Percentiles rank a stretch among this genome's conserved stretches.
These are phyloP conservation scores for Drosophila limbata DNA, from an alignment of 2,888 invertebrate genomes.

Conservation along the genomic window DNA sequence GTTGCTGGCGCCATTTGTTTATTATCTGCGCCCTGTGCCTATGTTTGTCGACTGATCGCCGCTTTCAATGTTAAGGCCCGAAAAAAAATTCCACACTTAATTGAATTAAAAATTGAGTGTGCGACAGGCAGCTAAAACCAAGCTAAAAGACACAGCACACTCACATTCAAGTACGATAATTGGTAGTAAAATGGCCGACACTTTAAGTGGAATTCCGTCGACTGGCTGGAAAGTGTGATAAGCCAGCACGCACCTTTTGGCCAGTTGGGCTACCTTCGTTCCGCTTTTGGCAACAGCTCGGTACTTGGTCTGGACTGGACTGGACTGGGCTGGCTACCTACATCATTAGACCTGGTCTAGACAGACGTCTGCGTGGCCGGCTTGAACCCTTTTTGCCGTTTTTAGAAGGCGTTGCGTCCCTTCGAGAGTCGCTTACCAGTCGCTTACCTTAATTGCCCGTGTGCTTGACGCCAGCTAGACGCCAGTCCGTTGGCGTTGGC, in stretches of 20 bases:
- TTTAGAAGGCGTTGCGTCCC: slow-evolving; percentile 50
- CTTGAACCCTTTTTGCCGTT: slow-evolving; percentile 66
- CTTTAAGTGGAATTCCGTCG: slow-evolving; percentile 69
- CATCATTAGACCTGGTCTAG: slow-evolving; percentile 74
- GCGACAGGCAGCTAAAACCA: slow-evolving; percentile 34
- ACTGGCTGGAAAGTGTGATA: slow-evolving; percentile 56
- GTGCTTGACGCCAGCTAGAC: slow-evolving; percentile 66
- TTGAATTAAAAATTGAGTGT: slow-evolving; percentile 65
- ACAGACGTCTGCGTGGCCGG: slow-evolving; percentile 67
- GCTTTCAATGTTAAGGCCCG: slow-evolving; percentile 50
- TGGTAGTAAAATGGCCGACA: slow-evolving; percentile 57
- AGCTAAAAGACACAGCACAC: slow-evolving; percentile 23
- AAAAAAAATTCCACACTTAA: slow-evolving; percentile 69
- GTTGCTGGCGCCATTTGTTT: slow-evolving; percentile 74
- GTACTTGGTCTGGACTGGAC: no score
- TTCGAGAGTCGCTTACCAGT: slow-evolving; percentile 26
- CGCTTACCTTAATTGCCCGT: slow-evolving; percentile 62
- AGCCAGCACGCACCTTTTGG: slow-evolving; percentile 57
- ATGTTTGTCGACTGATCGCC: slow-evolving; percentile 47
- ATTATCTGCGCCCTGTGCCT: slow-evolving; percentile 53
- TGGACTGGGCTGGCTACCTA: slow-evolving; percentile 57
- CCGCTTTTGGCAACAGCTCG: slow-evolving; percentile 20
- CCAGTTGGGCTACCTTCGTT: slow-evolving; percentile 31
- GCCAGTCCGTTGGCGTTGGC: slow-evolving; percentile 60
- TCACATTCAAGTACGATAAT: slow-evolving; percentile 43